Base-by-base conservation (phyloP, 2,797 vertebrate genomes). In the Chaenodraco wilsoni region DNA sequence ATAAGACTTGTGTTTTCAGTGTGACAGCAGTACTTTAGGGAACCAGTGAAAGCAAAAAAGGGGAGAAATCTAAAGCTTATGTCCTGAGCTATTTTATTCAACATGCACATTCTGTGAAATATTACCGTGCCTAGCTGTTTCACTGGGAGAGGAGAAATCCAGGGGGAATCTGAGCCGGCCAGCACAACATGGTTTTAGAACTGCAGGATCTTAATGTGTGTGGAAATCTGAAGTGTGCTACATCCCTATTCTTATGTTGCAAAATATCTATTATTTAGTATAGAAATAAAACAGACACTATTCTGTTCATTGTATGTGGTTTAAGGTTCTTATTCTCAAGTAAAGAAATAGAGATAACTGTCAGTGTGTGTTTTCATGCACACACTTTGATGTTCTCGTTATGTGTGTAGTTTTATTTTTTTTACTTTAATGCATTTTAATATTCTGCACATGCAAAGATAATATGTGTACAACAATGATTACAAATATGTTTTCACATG, bases 1-100 rank as follows among this genome's bases (percentile, higher is more conserved):
- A 90, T 90, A 86, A 90, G 85, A 78, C 78, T 51, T 52, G 77
- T 67, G 69, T 81, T 89, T 87, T 64, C 75, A 80, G 67, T 51
- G 80, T 82, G 88, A 89, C 85, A 83, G 74, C 74, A 63, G 59
- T 67, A 89, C 78, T 85, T 91, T 84, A 68, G 71, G 58, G 44
- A 72, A 72, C 33, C 76, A 88, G 72, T 73, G 78, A 82, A 81
- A 61, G 76, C 72, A 81, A 73, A 50, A 31, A 44, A 80, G 62
- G n/a, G 54, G 65, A 73, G 52, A 65, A 33, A 76, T 71, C 77
- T 58, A 67, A 76, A 83, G 66, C 80, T 80, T 66, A 71, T 69
- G 74, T 82, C 74, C 65, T 4, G 23, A 82, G 69, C 43, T 79
- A 85, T 86, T 86, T 84, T 79, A 76, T 84, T 69, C 76, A 74